phyloP scores from a whole-genome alignment of 1,140 invertebrate genomes.

The Drosophila triauraria region DNA sequence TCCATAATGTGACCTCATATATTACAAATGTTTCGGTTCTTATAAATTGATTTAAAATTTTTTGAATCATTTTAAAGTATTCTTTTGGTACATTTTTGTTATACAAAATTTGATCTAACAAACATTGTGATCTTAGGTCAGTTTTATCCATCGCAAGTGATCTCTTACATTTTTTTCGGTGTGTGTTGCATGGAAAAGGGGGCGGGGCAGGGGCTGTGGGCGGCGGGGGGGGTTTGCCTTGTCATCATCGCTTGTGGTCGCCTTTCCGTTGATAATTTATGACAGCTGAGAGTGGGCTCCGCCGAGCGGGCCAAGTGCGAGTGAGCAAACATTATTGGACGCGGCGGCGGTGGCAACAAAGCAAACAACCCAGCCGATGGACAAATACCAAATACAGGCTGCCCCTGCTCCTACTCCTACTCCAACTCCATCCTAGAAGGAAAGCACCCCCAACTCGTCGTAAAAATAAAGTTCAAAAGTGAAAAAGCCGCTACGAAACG shows the following conservation, averaged over 20 bases:
- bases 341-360: slow-evolving; percentile 47
- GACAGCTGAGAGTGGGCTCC: slow-evolving; percentile 45
- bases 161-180: background rate
- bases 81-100: background rate
- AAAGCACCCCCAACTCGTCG: slow-evolving; percentile 10
- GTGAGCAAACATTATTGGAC: slow-evolving; percentile 41
- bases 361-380: slow-evolving; percentile 54
- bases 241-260: slow-evolving; percentile 42
- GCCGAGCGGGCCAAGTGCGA: background rate
- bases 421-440: background rate
- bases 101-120: too few species aligned
- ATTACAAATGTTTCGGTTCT: too few species aligned
- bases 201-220: slow-evolving; percentile 13
- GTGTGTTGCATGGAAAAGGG: background rate
- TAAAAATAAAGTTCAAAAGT: slow-evolving; percentile 66
- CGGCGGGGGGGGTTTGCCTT: slow-evolving; percentile 11
- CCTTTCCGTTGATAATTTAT: slow-evolving; percentile 71
- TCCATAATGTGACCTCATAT: too few species aligned
- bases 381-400: slow-evolving; percentile 29
- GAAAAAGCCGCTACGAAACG: slow-evolving; percentile 63
- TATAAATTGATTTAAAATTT: background rate
- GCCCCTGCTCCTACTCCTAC: background rate
- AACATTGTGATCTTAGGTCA: background rate
- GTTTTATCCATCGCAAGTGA: background rate
- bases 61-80: background rate